phyloP scores from a whole-genome alignment of 1,140 invertebrate genomes.

The Heliothis virescens region DNA sequence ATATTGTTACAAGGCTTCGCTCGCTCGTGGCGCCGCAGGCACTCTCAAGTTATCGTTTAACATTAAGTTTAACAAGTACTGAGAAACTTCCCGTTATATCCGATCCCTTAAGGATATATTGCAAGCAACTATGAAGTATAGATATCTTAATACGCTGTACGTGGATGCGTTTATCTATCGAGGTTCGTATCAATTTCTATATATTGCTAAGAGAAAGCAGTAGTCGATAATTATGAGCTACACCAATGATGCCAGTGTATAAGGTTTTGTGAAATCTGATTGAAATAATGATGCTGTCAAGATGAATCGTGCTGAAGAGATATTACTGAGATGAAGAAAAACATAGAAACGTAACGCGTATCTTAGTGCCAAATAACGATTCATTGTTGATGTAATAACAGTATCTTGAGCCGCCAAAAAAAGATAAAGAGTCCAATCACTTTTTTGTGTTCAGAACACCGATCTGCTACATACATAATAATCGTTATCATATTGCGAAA shows the following conservation, averaged over 20 bases:
- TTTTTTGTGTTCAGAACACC: not conserved
- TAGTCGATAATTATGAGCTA: conserved; percentile 26
- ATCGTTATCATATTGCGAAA: not conserved
- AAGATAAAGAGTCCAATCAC: not conserved
- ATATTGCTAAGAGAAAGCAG: conserved; percentile 7
- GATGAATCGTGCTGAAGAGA: not conserved
- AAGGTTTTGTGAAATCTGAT: conserved; percentile 3
- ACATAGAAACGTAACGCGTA: too few species aligned
- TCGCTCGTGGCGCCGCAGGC: not conserved
- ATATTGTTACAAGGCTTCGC: too few species aligned
- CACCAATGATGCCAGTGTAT: not conserved
- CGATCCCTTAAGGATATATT: conserved; percentile 29
- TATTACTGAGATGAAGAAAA: too few species aligned
- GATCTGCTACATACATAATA: not conserved
- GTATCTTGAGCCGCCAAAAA: not conserved
- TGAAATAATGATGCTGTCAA: not conserved
- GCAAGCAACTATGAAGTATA: conserved; percentile 14
- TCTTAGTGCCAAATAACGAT: too few species aligned
- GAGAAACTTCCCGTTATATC: conserved; percentile 26
- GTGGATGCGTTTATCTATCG: conserved; percentile 11
- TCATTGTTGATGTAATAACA: not conserved
- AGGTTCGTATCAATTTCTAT: conserved; percentile 32
- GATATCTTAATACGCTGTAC: conserved; percentile 33
- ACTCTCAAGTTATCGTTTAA: conserved; percentile 2
- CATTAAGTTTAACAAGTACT: conserved; percentile 25